Conservation (phyloP, 2,888 invertebrate genomes). For the Aspidiotus destructor region DNA sequence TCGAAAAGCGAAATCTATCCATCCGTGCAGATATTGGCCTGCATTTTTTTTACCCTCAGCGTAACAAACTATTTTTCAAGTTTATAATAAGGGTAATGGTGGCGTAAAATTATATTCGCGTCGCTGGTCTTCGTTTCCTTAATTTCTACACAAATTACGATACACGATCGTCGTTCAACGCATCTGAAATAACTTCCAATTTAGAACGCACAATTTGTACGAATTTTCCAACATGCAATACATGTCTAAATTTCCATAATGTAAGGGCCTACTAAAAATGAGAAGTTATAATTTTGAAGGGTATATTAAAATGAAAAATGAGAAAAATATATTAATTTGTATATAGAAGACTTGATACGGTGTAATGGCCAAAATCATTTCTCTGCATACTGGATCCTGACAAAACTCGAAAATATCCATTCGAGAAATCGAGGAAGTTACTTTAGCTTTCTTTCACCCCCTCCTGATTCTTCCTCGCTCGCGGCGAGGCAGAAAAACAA, state of each 20-base stretch:
- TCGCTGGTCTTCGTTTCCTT: neutral
- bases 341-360: constrained; percentile 18
- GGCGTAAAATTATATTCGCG: constrained; percentile 1
- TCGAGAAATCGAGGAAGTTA: neutral
- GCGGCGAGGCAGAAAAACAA: constrained; percentile 18
- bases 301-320: neutral
- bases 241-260: no score
- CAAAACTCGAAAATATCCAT: neutral
- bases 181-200: no score
- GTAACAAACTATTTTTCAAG: no score
- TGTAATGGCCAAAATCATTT: constrained; percentile 25
- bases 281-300: no score
- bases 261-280: no score
- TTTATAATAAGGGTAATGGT: neutral
- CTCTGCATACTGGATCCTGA: constrained; percentile 6
- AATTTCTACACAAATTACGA: no score
- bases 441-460: constrained; percentile 11
- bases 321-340: neutral
- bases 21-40: no score
- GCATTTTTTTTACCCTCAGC: no score
- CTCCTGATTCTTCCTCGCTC: neutral
- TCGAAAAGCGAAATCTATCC: no score
- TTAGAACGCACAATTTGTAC: no score
- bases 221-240: no score
- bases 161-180: no score